Conservation (phyloP, 2,113 vertebrate species). For the Microcebus murinus region DNA sequence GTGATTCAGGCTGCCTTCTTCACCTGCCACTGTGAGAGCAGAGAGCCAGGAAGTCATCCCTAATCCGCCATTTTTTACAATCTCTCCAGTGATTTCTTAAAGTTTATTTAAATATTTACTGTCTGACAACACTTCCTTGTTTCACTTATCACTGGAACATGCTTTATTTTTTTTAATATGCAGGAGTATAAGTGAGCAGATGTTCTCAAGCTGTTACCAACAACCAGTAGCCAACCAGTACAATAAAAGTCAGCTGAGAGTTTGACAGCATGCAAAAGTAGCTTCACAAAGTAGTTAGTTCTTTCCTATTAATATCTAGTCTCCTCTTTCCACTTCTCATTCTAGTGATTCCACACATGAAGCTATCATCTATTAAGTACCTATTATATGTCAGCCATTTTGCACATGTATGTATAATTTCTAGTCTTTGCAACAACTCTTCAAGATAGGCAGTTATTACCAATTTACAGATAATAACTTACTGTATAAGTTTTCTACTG, state of each 20-base stretch:
- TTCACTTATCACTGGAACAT: background rate
- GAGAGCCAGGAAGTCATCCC: too few species aligned
- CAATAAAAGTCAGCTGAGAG: background rate
- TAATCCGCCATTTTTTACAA: too few species aligned
- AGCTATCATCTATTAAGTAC: background rate
- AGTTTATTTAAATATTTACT: constrained; percentile 60
- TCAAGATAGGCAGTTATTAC: background rate
- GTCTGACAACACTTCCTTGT: background rate
- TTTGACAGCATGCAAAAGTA: background rate
- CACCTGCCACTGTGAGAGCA: too few species aligned
- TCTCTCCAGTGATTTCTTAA: background rate
- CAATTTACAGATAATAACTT: background rate
- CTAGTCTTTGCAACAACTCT: background rate
- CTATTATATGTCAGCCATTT: background rate
- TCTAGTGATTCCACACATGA: background rate
- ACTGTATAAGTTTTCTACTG: background rate
- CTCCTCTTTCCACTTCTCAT: constrained; percentile 24
- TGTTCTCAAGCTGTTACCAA: background rate
- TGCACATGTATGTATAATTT: background rate
- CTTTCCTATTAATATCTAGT: background rate
- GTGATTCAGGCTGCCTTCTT: too few species aligned
- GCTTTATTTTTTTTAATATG: background rate
- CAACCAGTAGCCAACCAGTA: background rate
- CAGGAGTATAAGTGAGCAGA: background rate
- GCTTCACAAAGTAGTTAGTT: background rate